phyloP scores from a whole-genome alignment of 30 jellyfish, hydroid and myxozoan species.

The Rhopilema esculentum region DNA sequence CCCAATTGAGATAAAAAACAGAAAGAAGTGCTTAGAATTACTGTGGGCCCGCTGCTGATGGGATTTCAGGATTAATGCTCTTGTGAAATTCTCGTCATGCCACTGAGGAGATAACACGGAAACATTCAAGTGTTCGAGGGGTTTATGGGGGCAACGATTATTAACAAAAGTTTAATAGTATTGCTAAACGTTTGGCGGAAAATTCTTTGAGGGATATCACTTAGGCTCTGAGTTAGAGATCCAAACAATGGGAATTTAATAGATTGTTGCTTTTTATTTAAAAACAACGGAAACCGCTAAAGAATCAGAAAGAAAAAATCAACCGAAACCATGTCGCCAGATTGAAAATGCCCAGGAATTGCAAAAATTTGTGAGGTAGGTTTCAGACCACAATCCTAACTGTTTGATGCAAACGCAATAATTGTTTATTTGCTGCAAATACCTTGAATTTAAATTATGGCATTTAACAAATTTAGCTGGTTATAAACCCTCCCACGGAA shows the following conservation, averaged over 20 bases:
- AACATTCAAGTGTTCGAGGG: too few relatives aligned
- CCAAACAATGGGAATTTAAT: too few relatives aligned
- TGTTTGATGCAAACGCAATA: not conserved
- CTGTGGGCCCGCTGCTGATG: not conserved
- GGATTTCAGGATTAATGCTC: not conserved
- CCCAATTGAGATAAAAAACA: not conserved
- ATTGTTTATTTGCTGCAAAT: not conserved
- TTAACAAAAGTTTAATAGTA: too few relatives aligned
- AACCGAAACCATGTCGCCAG: too few relatives aligned
- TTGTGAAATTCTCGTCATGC: not conserved
- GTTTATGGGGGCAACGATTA: too few relatives aligned
- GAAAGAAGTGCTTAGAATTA: not conserved
- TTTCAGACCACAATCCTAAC: not conserved
- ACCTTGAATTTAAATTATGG: not conserved
- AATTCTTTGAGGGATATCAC: too few relatives aligned
- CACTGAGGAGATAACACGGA: too few relatives aligned
- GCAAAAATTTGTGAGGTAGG: not conserved
- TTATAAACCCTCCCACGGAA: not conserved
- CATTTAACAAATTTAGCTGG: not conserved
- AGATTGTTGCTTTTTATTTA: too few relatives aligned
- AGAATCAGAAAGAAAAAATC: too few relatives aligned
- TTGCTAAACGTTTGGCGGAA: too few relatives aligned
- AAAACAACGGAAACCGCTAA: too few relatives aligned
- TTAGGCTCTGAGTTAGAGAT: too few relatives aligned
- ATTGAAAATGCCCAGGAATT: not conserved